A percentile compares a stretch with the other conserved stretches of the same genome.
Evolutionary conservation across 2,113 vertebrate genomes (phyloP).

Genomic region (Vulpes lagopus): DNA sequence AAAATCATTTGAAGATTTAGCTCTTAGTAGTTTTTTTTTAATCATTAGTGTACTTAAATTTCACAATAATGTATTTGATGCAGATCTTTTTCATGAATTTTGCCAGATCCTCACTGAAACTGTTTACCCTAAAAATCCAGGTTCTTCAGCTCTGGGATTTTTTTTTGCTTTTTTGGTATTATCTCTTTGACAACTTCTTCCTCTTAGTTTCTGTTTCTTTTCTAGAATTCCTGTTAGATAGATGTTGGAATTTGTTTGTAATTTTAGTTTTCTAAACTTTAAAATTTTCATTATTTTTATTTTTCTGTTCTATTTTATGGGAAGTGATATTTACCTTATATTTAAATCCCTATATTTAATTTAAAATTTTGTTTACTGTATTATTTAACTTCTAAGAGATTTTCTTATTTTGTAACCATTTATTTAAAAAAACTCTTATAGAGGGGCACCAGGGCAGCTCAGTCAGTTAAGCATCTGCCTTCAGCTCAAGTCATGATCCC

Average conservation of each 20-base stretch:
- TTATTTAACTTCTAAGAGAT: not conserved
- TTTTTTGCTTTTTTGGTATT: not conserved
- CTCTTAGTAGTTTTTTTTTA: not conserved
- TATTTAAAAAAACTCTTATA: not conserved
- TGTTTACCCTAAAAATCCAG: not conserved
- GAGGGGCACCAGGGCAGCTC: too few relatives aligned
- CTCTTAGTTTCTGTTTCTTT: not conserved
- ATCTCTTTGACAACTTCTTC: not conserved
- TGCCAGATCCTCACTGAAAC: not conserved
- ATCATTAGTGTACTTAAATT: not conserved
- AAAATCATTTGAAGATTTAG: not conserved
- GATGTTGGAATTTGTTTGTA: not conserved
- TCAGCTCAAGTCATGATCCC: too few relatives aligned
- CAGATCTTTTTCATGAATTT: not conserved
- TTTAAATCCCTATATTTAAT: not conserved
- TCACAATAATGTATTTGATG: not conserved
- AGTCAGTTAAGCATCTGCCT: too few relatives aligned
- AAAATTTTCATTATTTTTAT: not conserved
- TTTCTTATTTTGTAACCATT: not conserved
- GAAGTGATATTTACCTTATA: not conserved
- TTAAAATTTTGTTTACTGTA: not conserved
- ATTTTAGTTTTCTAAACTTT: not conserved
- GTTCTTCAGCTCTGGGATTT: not conserved
- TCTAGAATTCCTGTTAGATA: not conserved
- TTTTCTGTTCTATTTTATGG: not conserved